Conservation (phyloP, 64 coral and sea anemone genomes). For the Exaiptasia diaphana region DNA sequence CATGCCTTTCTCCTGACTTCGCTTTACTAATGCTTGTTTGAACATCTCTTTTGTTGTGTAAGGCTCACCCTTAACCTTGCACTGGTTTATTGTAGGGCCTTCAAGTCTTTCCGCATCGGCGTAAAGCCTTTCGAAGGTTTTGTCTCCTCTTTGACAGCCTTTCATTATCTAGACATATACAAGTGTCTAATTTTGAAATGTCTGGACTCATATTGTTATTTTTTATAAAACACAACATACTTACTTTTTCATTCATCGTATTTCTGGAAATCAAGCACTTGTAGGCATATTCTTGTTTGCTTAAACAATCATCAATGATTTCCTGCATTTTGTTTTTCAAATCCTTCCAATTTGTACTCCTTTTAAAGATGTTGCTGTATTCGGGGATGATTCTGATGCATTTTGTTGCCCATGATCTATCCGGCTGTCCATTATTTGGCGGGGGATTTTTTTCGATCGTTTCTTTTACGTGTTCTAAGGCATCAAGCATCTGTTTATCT, state of each 20-base stretch:
- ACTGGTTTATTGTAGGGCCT: neutral
- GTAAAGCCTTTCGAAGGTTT: neutral
- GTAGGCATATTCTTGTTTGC: neutral
- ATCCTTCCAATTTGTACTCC: neutral
- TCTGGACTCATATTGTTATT: no score
- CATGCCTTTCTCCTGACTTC: no score
- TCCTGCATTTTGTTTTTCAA: neutral
- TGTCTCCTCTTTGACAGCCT: neutral
- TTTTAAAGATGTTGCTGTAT: neutral
- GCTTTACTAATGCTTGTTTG: no score
- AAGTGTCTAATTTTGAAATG: no score
- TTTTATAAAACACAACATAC: no score
- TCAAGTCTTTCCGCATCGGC: neutral
- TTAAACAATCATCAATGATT: neutral
- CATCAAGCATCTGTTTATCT: neutral
- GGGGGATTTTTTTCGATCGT: neutral
- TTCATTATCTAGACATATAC: no score
- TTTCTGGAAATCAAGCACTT: neutral
- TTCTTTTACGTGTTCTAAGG: neutral
- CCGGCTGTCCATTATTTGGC: no score
- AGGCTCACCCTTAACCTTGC: neutral
- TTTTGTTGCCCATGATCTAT: neutral
- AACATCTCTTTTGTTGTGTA: neutral
- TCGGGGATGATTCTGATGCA: neutral
- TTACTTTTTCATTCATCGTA: neutral